Conservation (phyloP, 2,888 invertebrate species). For the Caenorhabditis sp. region DNA sequence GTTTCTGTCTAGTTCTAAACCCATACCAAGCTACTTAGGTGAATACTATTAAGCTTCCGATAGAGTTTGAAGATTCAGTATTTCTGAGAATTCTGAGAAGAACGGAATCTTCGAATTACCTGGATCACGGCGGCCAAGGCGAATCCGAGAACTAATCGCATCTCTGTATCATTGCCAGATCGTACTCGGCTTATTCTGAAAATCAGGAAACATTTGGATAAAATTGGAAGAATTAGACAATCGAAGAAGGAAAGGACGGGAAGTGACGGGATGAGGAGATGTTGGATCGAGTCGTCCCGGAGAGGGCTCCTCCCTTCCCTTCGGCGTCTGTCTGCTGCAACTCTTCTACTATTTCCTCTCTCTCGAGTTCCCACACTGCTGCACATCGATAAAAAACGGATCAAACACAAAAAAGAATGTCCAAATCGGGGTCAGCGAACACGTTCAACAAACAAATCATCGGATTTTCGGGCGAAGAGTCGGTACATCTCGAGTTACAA, state of each 20-base stretch:
- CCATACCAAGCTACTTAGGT: too few relatives aligned
- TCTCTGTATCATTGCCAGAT: constrained; percentile 50
- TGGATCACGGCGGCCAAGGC: constrained; percentile 19
- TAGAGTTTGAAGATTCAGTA: too few relatives aligned
- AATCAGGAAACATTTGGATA: too few relatives aligned
- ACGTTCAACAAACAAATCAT: constrained; percentile 60
- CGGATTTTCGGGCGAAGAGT: constrained; percentile 3
- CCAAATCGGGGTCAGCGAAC: constrained; percentile 49
- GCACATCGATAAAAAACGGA: constrained; percentile 14
- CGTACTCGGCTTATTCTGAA: constrained; percentile 29
- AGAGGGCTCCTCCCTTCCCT: constrained; percentile 9
- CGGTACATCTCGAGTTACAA: constrained; percentile 48
- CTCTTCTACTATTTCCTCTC: constrained; percentile 32
- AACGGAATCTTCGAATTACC: constrained; percentile 1
- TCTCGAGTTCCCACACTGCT: constrained; percentile 30
- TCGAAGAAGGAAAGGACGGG: not conserved
- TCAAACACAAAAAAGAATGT: constrained; percentile 41
- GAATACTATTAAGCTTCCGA: too few relatives aligned
- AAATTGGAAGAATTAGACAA: not conserved
- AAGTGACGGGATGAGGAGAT: not conserved
- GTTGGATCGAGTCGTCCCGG: constrained; percentile 17
- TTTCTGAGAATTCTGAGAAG: too few relatives aligned
- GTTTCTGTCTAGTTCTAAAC: too few relatives aligned
- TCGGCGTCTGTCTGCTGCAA: constrained; percentile 1
- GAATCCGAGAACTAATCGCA: constrained; percentile 43